These are phyloP conservation scores for Acropternis orthonyx DNA, from an alignment of 2,797 vertebrate species.

Conservation along the genomic window DNA sequence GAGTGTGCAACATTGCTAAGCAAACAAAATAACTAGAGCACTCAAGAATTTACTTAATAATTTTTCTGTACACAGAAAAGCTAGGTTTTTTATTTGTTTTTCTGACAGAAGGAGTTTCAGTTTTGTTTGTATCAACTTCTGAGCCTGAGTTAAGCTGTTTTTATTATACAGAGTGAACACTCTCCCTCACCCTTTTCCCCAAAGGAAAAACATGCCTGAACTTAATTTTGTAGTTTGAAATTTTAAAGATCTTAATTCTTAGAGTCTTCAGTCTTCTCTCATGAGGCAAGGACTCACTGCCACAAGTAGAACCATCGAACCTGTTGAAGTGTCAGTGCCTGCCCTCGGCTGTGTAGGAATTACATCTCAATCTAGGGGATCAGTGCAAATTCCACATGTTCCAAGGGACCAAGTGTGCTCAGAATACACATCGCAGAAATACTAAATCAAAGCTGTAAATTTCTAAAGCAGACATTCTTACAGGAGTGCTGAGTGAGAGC, in stretches of 20 bases:
- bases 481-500: not conserved
- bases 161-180: not conserved
- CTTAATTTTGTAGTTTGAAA: not conserved
- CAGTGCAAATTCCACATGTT: not conserved
- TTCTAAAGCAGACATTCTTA: not conserved
- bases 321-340: not conserved
- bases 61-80: not conserved
- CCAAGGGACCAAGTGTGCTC: not conserved
- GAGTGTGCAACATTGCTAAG: not conserved
- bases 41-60: not conserved
- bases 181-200: not conserved
- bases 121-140: not conserved
- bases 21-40: not conserved
- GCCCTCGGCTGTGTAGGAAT: not conserved
- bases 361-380: not conserved
- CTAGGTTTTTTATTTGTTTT: not conserved
- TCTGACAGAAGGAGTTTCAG: not conserved
- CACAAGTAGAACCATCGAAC: not conserved
- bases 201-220: not conserved
- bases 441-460: not conserved
- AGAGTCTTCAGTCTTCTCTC: not conserved
- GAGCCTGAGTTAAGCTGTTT: not conserved
- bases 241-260: not conserved
- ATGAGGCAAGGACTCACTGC: not conserved
- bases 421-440: not conserved